Conservation (phyloP, 1,140 invertebrate genomes). For the Cephus cinctus region DNA sequence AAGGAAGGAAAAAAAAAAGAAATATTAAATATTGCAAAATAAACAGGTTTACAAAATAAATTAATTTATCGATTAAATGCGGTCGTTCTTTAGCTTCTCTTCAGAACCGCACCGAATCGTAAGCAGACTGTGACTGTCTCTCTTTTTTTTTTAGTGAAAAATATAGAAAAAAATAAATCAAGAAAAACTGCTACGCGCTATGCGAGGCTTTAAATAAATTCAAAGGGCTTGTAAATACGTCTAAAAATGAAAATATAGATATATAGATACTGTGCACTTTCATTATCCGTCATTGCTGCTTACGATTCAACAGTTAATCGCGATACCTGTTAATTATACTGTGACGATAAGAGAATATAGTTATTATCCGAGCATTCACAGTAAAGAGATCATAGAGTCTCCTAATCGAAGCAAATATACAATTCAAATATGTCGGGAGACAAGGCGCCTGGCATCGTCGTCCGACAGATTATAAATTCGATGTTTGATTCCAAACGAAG, state of each 20-base stretch:
- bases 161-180: no score
- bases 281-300: no score
- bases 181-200: no score
- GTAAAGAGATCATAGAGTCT: slow-evolving; percentile 41
- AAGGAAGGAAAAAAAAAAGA: slow-evolving; percentile 38
- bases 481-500: slow-evolving; percentile 40
- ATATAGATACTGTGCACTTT: no score
- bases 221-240: no score
- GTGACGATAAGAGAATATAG: slow-evolving; percentile 25
- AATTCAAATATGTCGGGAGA: slow-evolving; percentile 29
- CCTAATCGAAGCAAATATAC: slow-evolving; percentile 35
- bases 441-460: slow-evolving; percentile 26
- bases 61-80: slow-evolving; percentile 31
- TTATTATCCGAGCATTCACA: slow-evolving; percentile 30
- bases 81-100: no score
- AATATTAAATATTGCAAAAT: slow-evolving; percentile 33
- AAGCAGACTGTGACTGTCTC: no score
- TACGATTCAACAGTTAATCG: slow-evolving; percentile 21
- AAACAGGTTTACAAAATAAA: slow-evolving; percentile 45
- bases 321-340: slow-evolving; percentile 24
- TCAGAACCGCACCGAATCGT: no score
- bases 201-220: no score
- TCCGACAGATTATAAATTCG: slow-evolving; percentile 35
- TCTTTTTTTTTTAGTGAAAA: no score
- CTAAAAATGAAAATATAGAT: no score